Evolutionary conservation across 1,140 invertebrate genomes (phyloP).

Genomic region (Elysia chlorotica): DNA sequence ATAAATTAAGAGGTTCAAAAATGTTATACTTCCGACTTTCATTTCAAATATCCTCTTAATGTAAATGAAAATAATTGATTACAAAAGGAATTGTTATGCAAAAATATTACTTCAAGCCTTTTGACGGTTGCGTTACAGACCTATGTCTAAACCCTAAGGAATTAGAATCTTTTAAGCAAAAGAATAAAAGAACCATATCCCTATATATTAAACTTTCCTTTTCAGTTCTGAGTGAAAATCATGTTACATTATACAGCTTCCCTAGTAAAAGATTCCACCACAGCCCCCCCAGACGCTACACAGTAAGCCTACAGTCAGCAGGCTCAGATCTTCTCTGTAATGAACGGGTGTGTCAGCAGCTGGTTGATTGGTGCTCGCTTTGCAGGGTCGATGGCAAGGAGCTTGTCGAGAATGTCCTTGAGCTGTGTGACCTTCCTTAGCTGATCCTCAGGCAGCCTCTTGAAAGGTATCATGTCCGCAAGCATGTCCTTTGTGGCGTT

Average conservation of each 20-base stretch:
- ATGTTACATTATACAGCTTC: neutral
- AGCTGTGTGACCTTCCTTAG: constrained; percentile 88
- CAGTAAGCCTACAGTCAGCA: neutral
- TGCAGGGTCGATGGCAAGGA: constrained; percentile 89
- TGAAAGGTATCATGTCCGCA: constrained; percentile 85
- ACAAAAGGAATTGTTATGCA: too few species aligned
- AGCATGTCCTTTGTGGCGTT: constrained; percentile 83
- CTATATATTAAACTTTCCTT: neutral
- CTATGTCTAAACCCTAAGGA: neutral
- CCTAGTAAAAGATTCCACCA: neutral
- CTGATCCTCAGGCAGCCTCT: constrained; percentile 83
- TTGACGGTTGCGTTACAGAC: too few species aligned
- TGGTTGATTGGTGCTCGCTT: constrained; percentile 93
- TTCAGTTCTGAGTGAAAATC: neutral
- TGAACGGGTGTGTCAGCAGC: constrained; percentile 94
- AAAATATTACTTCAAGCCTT: too few species aligned
- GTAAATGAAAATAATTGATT: too few species aligned
- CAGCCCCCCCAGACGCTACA: neutral
- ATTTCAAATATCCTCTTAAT: too few species aligned
- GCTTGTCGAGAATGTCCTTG: constrained; percentile 91
- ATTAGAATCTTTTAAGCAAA: neutral
- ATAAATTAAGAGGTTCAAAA: too few species aligned
- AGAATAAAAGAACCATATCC: neutral
- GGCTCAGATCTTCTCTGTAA: constrained; percentile 75
- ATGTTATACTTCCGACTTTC: too few species aligned